Evolutionary conservation across 1,140 invertebrate genomes (phyloP).

Genomic region (Drosophila santomea): DNA sequence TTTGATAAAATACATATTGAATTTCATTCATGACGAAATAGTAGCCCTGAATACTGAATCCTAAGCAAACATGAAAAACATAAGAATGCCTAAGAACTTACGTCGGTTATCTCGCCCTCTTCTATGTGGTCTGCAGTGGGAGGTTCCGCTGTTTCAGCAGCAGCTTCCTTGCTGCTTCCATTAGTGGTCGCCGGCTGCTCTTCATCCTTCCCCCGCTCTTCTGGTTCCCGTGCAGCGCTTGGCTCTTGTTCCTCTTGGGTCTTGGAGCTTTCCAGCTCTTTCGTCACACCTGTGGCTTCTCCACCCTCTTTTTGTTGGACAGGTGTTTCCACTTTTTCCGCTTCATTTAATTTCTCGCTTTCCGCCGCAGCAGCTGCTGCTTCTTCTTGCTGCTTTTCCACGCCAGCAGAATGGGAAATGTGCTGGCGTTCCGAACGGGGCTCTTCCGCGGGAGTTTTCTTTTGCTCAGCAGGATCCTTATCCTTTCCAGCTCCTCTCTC

Average conservation of each 20-base stretch:
- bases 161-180: constrained; percentile 22
- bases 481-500: background rate
- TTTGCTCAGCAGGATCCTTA: background rate
- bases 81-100: constrained; percentile 25
- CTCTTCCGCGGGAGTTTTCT: background rate
- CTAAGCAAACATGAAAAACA: background rate
- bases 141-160: background rate
- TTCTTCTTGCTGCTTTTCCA: constrained; percentile 40
- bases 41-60: background rate
- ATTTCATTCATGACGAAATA: constrained; percentile 3
- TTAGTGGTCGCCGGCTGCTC: constrained; percentile 43
- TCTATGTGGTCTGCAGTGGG: constrained; percentile 45
- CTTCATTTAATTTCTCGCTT: constrained; percentile 25
- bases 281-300: constrained; percentile 16
- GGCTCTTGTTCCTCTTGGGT: background rate
- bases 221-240: background rate
- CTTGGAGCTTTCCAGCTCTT: constrained; percentile 13
- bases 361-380: constrained; percentile 8
- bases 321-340: constrained; percentile 28
- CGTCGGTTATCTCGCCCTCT: constrained; percentile 70
- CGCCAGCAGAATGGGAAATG: constrained; percentile 33
- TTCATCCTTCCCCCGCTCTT: background rate
- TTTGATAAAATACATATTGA: background rate
- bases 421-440: background rate
- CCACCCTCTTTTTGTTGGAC: background rate